Conservation (phyloP, 1,140 invertebrate species). For the Aphaenogaster ashmeadi region DNA sequence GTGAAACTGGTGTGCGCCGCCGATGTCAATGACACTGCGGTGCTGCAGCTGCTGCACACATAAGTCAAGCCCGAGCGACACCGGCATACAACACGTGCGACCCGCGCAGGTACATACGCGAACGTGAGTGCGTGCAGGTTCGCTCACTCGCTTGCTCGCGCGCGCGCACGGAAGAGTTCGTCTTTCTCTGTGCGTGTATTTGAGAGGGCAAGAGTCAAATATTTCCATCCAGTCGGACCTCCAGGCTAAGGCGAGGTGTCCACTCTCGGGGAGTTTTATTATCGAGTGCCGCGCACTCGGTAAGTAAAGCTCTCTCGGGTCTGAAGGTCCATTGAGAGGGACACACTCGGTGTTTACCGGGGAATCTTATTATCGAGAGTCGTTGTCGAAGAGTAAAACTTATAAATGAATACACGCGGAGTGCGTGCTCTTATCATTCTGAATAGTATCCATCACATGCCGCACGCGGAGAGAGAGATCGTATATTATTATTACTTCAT, state of each 20-base stretch:
- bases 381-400: conserved; percentile 18
- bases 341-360: conserved; percentile 13
- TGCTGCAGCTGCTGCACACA: conserved; percentile 82
- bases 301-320: conserved; percentile 40
- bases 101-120: conserved; percentile 66
- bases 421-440: conserved; percentile 6
- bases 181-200: conserved; percentile 25
- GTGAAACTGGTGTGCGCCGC: conserved; percentile 79
- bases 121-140: not conserved
- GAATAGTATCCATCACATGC: conserved; percentile 12
- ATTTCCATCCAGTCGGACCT: conserved; percentile 77
- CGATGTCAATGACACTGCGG: conserved; percentile 86
- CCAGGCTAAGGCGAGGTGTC: conserved; percentile 58
- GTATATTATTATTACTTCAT: not conserved
- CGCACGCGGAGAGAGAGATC: not conserved
- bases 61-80: conserved; percentile 79
- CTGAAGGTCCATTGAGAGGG: conserved; percentile 21
- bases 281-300: conserved; percentile 41
- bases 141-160: not conserved
- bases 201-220: conserved; percentile 84
- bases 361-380: conserved; percentile 32
- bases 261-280: conserved; percentile 53
- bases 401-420: conserved; percentile 1
- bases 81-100: conserved; percentile 75
- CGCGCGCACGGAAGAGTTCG: conserved; percentile 13